Evolutionary conservation across 2,888 invertebrate genomes (phyloP).

Genomic region (Caenorhabditis sp.): DNA sequence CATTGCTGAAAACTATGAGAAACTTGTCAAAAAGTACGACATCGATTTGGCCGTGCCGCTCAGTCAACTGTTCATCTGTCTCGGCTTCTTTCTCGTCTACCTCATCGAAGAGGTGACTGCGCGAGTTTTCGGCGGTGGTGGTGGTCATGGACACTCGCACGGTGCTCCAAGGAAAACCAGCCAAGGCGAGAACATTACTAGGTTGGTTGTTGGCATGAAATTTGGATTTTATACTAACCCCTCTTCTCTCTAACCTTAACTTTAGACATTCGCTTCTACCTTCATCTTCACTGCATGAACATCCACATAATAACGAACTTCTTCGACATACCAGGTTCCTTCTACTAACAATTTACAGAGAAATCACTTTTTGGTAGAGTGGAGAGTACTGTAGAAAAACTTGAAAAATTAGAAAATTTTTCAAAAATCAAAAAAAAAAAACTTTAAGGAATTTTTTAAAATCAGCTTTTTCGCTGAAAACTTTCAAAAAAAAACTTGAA

Average conservation of each 20-base stretch:
- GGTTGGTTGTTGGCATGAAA: slow-evolving; percentile 1
- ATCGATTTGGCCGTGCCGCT: slow-evolving; percentile 55
- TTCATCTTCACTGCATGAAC: not conserved
- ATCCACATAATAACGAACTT: not conserved
- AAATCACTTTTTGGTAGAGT: too few relatives aligned
- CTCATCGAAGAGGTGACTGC: slow-evolving; percentile 65
- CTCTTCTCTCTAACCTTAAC: not conserved
- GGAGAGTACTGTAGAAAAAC: too few relatives aligned
- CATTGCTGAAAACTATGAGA: slow-evolving; percentile 55
- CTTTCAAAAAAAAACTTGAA: too few relatives aligned
- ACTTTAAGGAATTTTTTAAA: too few relatives aligned
- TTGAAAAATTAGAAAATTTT: too few relatives aligned
- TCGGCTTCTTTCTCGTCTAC: slow-evolving; percentile 68
- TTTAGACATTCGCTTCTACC: slow-evolving; percentile 23
- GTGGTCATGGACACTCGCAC: slow-evolving; percentile 36
- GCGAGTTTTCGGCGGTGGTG: slow-evolving; percentile 52
- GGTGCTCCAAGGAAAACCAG: slow-evolving; percentile 6
- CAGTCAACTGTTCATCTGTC: slow-evolving; percentile 63
- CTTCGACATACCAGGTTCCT: not conserved
- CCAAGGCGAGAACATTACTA: slow-evolving; percentile 21
- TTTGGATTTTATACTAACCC: not conserved
- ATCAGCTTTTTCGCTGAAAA: too few relatives aligned
- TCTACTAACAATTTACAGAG: not conserved
- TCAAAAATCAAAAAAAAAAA: too few relatives aligned
- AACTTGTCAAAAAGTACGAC: slow-evolving; percentile 24